Percentiles rank a stretch among this genome's conserved stretches.
Evolutionary conservation across 2,797 vertebrate species (phyloP).

Genomic region (Melanotaenia boesemani): DNA sequence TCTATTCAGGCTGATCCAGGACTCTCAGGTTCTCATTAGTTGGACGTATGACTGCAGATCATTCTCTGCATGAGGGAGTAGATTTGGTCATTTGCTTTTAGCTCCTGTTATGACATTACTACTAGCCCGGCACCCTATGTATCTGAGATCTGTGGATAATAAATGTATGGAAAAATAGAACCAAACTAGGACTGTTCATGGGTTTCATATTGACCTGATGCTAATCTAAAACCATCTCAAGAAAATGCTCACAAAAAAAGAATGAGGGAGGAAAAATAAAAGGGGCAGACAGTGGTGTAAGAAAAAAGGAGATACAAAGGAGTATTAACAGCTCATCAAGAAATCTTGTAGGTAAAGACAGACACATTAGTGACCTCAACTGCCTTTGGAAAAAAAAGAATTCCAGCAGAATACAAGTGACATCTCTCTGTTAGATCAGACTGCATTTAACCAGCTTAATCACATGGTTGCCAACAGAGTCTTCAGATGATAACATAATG

Average conservation of each 20-base stretch:
- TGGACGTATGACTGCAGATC: slow-evolving; percentile 71
- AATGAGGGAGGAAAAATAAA: slow-evolving; percentile 4
- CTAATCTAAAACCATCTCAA: slow-evolving; percentile 53
- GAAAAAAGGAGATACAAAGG: slow-evolving; percentile 26
- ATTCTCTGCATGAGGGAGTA: slow-evolving; percentile 63
- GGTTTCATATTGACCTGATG: neutral
- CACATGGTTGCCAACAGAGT: slow-evolving; percentile 5
- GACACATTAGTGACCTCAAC: neutral
- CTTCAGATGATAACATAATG: slow-evolving; percentile 13
- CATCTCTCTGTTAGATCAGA: slow-evolving; percentile 11
- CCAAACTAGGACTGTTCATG: neutral
- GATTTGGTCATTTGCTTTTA: slow-evolving; percentile 65
- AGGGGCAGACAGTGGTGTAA: neutral
- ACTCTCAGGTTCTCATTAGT: slow-evolving; percentile 72
- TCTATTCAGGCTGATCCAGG: slow-evolving; percentile 46
- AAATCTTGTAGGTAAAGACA: slow-evolving; percentile 10
- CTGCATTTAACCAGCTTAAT: slow-evolving; percentile 3
- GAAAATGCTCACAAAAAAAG: slow-evolving; percentile 55
- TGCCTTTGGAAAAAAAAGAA: neutral
- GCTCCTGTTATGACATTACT: slow-evolving; percentile 23
- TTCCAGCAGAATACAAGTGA: slow-evolving; percentile 3
- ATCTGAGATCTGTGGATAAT: neutral
- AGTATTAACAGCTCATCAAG: slow-evolving; percentile 15
- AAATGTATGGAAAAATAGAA: neutral
- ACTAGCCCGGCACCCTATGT: neutral